Conservation (phyloP, 2,888 invertebrate genomes). For the Dryocosmus kuriphilus region DNA sequence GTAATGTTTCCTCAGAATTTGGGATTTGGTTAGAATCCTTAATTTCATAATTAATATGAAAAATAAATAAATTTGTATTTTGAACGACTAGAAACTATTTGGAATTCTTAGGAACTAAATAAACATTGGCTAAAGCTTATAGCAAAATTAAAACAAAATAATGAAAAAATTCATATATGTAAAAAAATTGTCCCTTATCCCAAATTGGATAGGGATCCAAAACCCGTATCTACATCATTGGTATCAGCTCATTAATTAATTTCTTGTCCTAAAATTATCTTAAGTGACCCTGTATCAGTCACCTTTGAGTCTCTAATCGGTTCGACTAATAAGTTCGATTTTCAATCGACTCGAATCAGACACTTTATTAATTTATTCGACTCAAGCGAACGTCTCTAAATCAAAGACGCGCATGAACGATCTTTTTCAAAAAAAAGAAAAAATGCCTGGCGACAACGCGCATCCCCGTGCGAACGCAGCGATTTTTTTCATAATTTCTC, state of each 20-base stretch:
- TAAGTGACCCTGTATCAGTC: neutral
- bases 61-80: neutral
- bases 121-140: neutral
- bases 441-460: neutral
- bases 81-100: neutral
- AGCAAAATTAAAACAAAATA: neutral
- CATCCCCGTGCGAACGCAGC: constrained; percentile 26
- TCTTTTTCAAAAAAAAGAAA: no score
- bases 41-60: neutral
- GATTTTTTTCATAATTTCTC: neutral
- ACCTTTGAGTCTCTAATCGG: neutral
- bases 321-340: neutral
- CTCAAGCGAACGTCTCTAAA: constrained; percentile 1
- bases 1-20: neutral
- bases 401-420: neutral
- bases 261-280: constrained; percentile 5
- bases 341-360: constrained; percentile 2
- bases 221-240: constrained; percentile 30
- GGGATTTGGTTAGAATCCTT: neutral
- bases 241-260: constrained; percentile 32
- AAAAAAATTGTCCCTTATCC: constrained; percentile 24
- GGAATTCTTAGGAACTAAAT: neutral
- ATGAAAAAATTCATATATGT: neutral
- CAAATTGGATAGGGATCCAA: constrained; percentile 13
- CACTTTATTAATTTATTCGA: constrained; percentile 16